Evolutionary conservation across 2,113 vertebrate genomes (phyloP).

Genomic region (Daphoenositta chrysoptera): DNA sequence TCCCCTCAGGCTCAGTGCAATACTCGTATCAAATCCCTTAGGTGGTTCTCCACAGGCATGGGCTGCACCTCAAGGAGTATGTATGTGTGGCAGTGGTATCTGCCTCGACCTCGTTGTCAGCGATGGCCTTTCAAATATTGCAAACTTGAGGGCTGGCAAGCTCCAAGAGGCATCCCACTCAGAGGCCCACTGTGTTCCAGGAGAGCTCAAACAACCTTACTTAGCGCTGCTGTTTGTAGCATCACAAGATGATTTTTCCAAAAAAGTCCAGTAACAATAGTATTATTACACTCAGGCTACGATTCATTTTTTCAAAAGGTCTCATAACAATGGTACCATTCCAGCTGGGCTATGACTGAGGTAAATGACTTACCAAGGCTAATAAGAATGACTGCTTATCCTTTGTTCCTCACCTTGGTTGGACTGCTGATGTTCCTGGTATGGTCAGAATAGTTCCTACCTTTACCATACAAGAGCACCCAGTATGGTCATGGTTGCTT

Average conservation of each 20-base stretch:
- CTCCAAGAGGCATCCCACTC: neutral
- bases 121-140: neutral
- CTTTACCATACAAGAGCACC: neutral
- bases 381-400: neutral
- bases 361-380: neutral
- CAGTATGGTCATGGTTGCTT: neutral
- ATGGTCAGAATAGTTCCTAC: neutral
- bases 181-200: neutral
- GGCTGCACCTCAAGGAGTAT: neutral
- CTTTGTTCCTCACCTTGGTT: neutral
- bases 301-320: neutral
- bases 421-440: neutral
- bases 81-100: neutral
- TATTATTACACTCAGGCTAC: neutral
- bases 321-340: neutral
- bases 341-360: neutral
- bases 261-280: neutral
- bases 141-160: neutral
- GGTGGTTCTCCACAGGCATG: neutral
- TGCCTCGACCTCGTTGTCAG: neutral
- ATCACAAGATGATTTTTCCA: neutral
- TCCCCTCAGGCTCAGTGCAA: neutral
- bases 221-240: neutral
- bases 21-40: neutral
- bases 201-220: neutral